Evolutionary conservation across 1,140 invertebrate genomes (phyloP), one percentile per base, ranked within the genome.

Genomic region (Monomorium pharaonis): DNA sequence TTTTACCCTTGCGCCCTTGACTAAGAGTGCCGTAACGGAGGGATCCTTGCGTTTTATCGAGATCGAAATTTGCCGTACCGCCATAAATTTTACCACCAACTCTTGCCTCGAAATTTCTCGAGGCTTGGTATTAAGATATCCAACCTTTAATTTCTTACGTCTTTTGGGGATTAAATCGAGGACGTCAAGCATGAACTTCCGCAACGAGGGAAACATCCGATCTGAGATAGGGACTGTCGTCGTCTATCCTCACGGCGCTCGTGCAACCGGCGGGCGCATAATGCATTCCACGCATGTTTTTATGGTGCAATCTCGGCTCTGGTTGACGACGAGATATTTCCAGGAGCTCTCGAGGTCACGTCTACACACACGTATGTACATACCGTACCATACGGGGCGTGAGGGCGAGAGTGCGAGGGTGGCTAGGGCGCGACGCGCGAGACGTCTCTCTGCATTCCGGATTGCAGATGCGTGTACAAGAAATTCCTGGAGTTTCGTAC

Each of bases 201-300:
- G 75, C 58, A 7, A 63, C 27, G 30, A 14, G 60, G 74, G 42
- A 30, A 37, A 67, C 76, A 37, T 67, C 18, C 60, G 76, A 51
- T 51, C 24, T 37, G 44, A 78, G 60, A 78, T 67, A 37, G 30
- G 2, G 30, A 37, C 14, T 33, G 30, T 37, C 51, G 30, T 37
- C 58, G 44, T 60, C 16, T 42, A 33, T 74, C n/a, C 33, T 54
- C 44, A 12, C 76, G 63, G 27, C 14, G 60, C 18, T 44, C 75
- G 42, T 65, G 30, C n/a, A n/a, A 67, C 12, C 1, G 47, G 24
- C 24, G n/a, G 47, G 24, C 24, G n/a, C 63, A 49, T 87, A 56
- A 72, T 80, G 49, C 56, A 75, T 86, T 86, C 58, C 86, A 33
- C 18, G 75, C 75, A 65, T 86, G 84, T 86, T 81, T 88, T 86